Evolutionary conservation across 2,113 vertebrate genomes (phyloP).

Genomic region (Pelodiscus sinensis): DNA sequence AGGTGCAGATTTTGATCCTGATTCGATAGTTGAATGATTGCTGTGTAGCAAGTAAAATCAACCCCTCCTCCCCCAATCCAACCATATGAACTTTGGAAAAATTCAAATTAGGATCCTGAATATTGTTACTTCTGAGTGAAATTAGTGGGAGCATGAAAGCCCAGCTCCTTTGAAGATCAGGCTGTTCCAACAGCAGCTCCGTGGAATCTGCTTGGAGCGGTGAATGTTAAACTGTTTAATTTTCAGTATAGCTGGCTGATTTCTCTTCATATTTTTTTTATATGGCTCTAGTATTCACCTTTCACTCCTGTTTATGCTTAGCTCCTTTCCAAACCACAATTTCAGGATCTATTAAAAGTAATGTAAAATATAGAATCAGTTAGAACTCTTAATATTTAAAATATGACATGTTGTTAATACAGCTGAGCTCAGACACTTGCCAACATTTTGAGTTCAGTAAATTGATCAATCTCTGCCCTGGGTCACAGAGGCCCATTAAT

Average conservation of each 20-base stretch:
- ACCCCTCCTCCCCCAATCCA: too few relatives aligned
- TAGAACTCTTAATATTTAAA: slow-evolving; percentile 30
- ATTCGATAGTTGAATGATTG: background rate
- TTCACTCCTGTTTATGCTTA: slow-evolving; percentile 37
- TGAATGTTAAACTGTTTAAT: background rate
- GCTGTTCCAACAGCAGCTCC: background rate
- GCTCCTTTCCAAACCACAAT: slow-evolving; percentile 60
- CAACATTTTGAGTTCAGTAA: background rate
- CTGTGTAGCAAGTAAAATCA: too few relatives aligned
- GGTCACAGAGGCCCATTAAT: background rate
- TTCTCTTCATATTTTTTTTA: background rate
- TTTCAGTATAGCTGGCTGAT: rapidly evolving
- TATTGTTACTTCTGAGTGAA: rapidly evolving
- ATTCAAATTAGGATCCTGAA: background rate
- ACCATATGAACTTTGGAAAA: too few relatives aligned
- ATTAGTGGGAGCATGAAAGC: rapidly evolving
- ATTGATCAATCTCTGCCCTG: background rate
- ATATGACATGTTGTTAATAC: slow-evolving; percentile 46
- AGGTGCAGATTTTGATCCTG: background rate
- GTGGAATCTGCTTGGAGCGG: background rate
- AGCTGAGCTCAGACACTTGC: slow-evolving; percentile 54
- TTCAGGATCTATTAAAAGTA: slow-evolving; percentile 69
- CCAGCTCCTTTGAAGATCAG: rapidly evolving
- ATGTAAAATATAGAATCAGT: slow-evolving; percentile 49
- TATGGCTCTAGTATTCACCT: slow-evolving; percentile 1